Evolutionary conservation across 2,113 vertebrate genomes (phyloP).

Genomic region (Vimba vimba): DNA sequence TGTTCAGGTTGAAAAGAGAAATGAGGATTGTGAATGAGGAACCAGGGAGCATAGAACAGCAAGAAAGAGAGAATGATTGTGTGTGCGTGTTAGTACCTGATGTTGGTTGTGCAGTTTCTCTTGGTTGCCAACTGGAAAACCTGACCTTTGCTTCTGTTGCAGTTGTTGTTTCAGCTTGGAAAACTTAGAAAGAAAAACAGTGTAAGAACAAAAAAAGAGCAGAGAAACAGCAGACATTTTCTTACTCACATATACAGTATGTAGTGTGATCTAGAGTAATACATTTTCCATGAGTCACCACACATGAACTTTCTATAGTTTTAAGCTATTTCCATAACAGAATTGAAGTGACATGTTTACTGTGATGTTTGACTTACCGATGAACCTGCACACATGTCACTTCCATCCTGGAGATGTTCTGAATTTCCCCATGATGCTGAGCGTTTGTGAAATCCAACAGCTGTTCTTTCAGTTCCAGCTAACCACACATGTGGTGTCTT

Average conservation of each 20-base stretch:
- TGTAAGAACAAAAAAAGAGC: neutral
- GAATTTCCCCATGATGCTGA: conserved; percentile 87
- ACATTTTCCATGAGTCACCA: neutral
- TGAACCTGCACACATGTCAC: neutral
- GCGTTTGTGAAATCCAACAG: conserved; percentile 78
- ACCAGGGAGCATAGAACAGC: neutral
- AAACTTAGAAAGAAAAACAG: conserved; percentile 70
- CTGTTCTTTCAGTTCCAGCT: conserved; percentile 68
- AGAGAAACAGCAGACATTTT: neutral
- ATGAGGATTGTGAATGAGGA: neutral
- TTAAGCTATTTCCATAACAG: neutral
- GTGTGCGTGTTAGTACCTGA: conserved; percentile 61
- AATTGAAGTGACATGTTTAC: neutral
- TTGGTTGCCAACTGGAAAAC: conserved; percentile 77
- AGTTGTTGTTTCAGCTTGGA: conserved; percentile 87
- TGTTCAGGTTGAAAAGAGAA: conserved; percentile 24
- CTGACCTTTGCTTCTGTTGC: conserved; percentile 75
- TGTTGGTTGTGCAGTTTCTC: conserved; percentile 72
- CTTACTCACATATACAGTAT: neutral
- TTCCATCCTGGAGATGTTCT: conserved; percentile 85
- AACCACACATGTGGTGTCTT: conserved; percentile 87
- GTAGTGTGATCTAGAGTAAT: neutral
- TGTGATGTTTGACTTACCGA: neutral
- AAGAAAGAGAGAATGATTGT: neutral
- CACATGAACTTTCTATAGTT: neutral